A percentile compares a stretch with the other conserved stretches of the same genome.
These are phyloP conservation scores for Aphidius gifuensis DNA, from an alignment of 1,140 invertebrate genomes.

Conservation along the genomic window DNA sequence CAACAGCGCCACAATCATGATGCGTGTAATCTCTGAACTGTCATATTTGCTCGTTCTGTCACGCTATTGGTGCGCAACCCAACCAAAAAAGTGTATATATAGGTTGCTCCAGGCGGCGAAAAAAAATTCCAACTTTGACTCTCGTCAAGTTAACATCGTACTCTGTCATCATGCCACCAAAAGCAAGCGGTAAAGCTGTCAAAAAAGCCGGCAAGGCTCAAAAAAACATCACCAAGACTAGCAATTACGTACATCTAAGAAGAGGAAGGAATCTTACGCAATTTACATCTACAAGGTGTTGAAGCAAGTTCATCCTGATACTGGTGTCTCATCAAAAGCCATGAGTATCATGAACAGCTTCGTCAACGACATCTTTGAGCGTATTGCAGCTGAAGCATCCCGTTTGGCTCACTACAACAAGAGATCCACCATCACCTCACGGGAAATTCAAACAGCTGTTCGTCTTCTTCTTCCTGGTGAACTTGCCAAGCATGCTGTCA, in stretches of 20 bases:
- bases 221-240: conserved; percentile 1
- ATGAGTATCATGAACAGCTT: conserved; percentile 4
- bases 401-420: conserved; percentile 6
- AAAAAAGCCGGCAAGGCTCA: conserved; percentile 2
- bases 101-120: too few relatives aligned
- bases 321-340: conserved; percentile 1
- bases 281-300: conserved; percentile 6
- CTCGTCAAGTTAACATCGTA: too few relatives aligned
- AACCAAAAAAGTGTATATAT: too few relatives aligned
- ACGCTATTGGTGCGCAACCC: too few relatives aligned
- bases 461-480: conserved; percentile 5
- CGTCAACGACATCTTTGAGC: conserved; percentile 5
- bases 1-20: too few relatives aligned
- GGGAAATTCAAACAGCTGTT: conserved; percentile 5
- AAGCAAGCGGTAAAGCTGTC: background rate
- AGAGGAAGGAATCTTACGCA: conserved; percentile 5
- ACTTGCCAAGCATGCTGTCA: background rate
- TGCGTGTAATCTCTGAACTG: too few relatives aligned
- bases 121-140: too few relatives aligned
- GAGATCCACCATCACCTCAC: background rate
- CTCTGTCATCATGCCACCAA: background rate
- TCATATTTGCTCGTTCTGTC: too few relatives aligned
- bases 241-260: too few relatives aligned
- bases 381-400: conserved; percentile 1
- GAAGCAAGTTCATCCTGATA: conserved; percentile 6